Percentiles rank a stretch among this genome's conserved stretches.
Conservation (phyloP, 2,888 invertebrate genomes). For the Harpalus rubripes region DNA sequence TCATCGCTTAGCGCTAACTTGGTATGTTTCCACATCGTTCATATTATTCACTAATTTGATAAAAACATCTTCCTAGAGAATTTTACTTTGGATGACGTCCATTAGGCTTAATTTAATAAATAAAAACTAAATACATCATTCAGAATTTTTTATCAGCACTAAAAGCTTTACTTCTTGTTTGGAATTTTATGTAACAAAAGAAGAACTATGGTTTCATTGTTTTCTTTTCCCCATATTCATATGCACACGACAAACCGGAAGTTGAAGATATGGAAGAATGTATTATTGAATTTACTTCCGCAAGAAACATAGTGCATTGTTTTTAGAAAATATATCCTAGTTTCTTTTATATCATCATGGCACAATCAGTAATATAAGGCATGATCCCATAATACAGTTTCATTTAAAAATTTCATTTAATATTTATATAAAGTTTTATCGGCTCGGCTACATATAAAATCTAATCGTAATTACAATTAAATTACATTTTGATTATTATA, state of each 20-base stretch:
- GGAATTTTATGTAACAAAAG: background rate
- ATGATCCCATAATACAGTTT: too few relatives aligned
- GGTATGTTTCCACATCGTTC: background rate
- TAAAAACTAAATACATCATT: background rate
- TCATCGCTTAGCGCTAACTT: background rate
- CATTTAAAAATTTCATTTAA: too few relatives aligned
- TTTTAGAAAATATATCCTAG: background rate
- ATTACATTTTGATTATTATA: too few relatives aligned
- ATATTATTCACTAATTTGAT: background rate
- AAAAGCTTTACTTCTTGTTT: background rate
- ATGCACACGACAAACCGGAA: background rate
- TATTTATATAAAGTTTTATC: too few relatives aligned
- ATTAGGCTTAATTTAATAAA: background rate
- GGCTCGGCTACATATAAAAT: too few relatives aligned
- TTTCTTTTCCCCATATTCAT: background rate
- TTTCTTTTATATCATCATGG: too few relatives aligned
- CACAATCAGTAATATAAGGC: too few relatives aligned
- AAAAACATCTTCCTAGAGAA: background rate
- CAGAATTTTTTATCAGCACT: background rate
- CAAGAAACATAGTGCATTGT: background rate
- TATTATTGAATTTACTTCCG: constrained; percentile 39
- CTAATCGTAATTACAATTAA: too few relatives aligned
- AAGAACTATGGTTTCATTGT: background rate
- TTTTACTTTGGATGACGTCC: background rate
- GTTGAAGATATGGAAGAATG: constrained; percentile 4